These are phyloP conservation scores for Stictonetta naevosa DNA, from an alignment of 2,113 vertebrate species.

Conservation along the genomic window DNA sequence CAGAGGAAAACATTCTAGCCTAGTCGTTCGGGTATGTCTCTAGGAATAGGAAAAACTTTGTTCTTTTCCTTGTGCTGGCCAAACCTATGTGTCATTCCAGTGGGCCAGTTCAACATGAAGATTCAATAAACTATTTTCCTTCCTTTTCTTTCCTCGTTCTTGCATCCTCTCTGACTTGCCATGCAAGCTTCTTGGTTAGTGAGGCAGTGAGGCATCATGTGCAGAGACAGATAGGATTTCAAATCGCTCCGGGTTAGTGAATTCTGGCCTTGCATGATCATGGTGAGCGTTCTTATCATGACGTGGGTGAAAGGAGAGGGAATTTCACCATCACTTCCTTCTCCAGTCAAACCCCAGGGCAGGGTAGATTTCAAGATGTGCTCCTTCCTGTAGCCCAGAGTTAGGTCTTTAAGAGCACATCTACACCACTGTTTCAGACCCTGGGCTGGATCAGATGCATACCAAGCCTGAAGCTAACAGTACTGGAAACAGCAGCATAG, in stretches of 20 bases:
- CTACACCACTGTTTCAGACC: fast-evolving
- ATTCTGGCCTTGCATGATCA: background rate
- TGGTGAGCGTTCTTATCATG: background rate
- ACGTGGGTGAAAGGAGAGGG: background rate
- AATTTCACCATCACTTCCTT: background rate
- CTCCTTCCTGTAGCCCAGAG: background rate
- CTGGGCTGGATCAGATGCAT: background rate
- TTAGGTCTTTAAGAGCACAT: background rate
- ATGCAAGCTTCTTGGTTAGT: background rate
- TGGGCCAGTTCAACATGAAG: background rate
- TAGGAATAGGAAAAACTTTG: background rate
- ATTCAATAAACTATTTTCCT: background rate
- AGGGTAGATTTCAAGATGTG: background rate
- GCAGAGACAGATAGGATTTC: background rate
- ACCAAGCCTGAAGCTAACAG: background rate
- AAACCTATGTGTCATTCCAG: background rate
- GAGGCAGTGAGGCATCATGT: background rate
- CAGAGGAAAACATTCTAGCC: background rate
- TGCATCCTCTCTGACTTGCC: background rate
- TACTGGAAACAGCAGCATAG: background rate
- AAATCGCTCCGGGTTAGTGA: background rate
- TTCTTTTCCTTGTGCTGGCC: background rate
- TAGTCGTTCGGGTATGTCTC: background rate
- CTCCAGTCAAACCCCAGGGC: background rate
- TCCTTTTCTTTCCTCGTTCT: background rate